A percentile compares a stretch with the other conserved stretches of the same genome.
Conservation (phyloP, 1,140 invertebrate species). For the Dendroctonus ponderosae region DNA sequence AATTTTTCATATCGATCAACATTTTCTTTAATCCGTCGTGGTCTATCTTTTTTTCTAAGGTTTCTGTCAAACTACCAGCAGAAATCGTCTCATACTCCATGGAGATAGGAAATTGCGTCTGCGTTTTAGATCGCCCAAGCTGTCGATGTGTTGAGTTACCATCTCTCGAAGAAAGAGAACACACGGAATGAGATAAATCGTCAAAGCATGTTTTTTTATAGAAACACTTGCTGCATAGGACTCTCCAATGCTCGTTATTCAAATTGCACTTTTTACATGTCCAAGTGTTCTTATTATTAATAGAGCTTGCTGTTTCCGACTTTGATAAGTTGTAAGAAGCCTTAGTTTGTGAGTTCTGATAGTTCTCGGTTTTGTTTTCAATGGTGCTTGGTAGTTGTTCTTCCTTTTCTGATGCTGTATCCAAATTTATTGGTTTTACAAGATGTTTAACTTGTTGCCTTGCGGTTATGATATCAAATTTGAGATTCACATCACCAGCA, state of each 20-base stretch:
- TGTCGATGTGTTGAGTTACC: background rate
- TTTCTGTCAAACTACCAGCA: too few relatives aligned
- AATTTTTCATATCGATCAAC: constrained; percentile 67
- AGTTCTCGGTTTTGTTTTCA: too few relatives aligned
- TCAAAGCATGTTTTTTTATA: constrained; percentile 51
- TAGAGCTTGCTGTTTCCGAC: constrained; percentile 44
- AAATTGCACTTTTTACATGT: constrained; percentile 57
- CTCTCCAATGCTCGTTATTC: constrained; percentile 57
- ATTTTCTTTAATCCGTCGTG: constrained; percentile 59
- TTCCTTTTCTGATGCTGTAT: constrained; percentile 36
- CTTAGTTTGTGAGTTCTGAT: too few relatives aligned
- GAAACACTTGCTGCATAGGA: constrained; percentile 59
- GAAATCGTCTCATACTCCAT: too few relatives aligned
- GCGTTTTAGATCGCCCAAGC: constrained; percentile 47
- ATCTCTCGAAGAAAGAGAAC: too few relatives aligned
- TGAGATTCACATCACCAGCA: constrained; percentile 60
- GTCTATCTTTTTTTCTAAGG: constrained; percentile 50
- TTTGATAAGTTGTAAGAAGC: constrained; percentile 34
- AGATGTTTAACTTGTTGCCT: constrained; percentile 27
- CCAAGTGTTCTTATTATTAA: constrained; percentile 49
- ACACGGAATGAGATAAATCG: constrained; percentile 35
- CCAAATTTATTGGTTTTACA: constrained; percentile 39
- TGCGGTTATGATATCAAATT: constrained; percentile 63
- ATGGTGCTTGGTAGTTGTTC: constrained; percentile 24
- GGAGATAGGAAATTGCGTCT: constrained; percentile 45